Percentiles rank a stretch among this genome's conserved stretches.
These are phyloP conservation scores for Scolopax rusticola DNA, from an alignment of 2,797 vertebrate genomes.

Conservation along the genomic window DNA sequence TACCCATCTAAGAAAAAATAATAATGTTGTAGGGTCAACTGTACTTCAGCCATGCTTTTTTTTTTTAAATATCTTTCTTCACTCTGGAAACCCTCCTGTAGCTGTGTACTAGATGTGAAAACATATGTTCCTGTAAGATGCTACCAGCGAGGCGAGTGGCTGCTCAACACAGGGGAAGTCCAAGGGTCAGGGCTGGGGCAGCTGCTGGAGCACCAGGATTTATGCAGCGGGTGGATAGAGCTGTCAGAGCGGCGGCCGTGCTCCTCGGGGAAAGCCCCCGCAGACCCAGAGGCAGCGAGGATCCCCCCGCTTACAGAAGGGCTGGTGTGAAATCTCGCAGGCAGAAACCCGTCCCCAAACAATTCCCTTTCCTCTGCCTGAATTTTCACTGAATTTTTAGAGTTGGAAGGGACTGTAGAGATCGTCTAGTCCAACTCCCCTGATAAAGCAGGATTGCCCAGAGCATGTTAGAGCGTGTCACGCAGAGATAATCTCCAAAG, in stretches of 20 bases:
- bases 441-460: too few species aligned
- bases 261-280: background rate
- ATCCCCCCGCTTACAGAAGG: background rate
- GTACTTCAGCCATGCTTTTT: background rate
- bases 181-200: background rate
- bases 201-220: background rate
- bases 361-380: background rate
- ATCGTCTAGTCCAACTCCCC: too few species aligned
- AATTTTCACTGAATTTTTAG: background rate
- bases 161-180: background rate
- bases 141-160: background rate
- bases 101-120: background rate
- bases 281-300: background rate
- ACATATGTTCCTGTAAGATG: background rate
- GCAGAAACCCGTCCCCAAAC: background rate
- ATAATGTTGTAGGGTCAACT: background rate
- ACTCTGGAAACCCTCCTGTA: background rate
- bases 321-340: background rate
- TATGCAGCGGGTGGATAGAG: background rate
- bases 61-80: background rate
- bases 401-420: too few species aligned
- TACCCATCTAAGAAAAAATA: background rate
- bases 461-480: too few species aligned
- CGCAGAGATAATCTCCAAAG: too few species aligned
- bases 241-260: background rate